Base-by-base conservation (phyloP, 2,797 vertebrate species). In the Danio jaintianensis region DNA sequence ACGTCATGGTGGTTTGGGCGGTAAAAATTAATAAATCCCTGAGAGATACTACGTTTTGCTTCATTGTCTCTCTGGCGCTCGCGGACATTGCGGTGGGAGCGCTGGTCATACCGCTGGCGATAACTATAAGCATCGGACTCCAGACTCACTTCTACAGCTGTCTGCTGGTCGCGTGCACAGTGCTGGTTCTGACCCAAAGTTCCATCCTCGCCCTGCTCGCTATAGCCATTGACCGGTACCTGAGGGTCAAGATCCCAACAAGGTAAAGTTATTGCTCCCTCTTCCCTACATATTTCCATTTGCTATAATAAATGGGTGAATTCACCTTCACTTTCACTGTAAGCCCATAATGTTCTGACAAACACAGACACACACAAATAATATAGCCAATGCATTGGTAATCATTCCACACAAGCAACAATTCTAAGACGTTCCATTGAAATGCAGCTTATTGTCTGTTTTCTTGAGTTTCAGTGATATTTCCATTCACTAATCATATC, bases 1-100 rank as follows among this genome's bases (percentile, higher is more conserved):
- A 99, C 5, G 96, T 98, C 89, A 94, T 99, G 96, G 98, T 99
- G 84, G 97, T 98, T 66, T 98, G 97, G 97, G 98, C 98, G 0
- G 97, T 99, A 88, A 97, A 95, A 84, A 96, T 98, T 88, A 98
- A 98, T 87, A 96, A 93, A 74, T 96, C 97, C 0, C 79, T 99
- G 82, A 90, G 97, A 80, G 97, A 98, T 16, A 97, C 95, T 85
- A 99, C 98, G 50, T 98, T 98, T 91, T 98, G 95, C 87, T 99
- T 99, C 89, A 97, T 99, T 11, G 98, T 96, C 4, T 99, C 98
- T 0, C 91, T 99, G 91, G 98, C 98, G 0, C 92, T 98, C 90
- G 98, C 98, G 9, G 97, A 99, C 0, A 98, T 97, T 82, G 96
- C 97, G 0, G 98, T 98, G 82, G 98, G 98, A 18, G 95, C 96